A percentile compares a stretch with the other conserved stretches of the same genome.
These are phyloP conservation scores for Perithous albicinctus DNA, from an alignment of 2,888 invertebrate genomes.

Conservation along the genomic window DNA sequence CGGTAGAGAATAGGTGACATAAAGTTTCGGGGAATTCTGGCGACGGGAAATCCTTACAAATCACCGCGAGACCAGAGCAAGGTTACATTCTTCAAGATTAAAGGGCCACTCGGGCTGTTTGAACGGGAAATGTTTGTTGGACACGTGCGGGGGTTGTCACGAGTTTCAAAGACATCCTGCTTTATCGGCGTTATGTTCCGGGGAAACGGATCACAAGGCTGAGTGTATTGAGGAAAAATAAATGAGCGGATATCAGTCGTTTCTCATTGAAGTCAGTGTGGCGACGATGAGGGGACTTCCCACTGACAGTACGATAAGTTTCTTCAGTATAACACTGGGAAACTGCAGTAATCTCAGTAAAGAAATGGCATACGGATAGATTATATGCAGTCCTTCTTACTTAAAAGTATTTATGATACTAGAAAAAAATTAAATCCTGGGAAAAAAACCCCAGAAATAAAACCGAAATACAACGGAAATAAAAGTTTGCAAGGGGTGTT, in stretches of 20 bases:
- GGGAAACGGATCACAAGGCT: not conserved
- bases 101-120: slow-evolving; percentile 18
- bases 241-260: slow-evolving; percentile 8
- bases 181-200: not conserved
- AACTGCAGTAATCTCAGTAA: too few species aligned
- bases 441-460: too few species aligned
- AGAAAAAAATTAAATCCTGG: too few species aligned
- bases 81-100: slow-evolving; percentile 54
- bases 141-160: not conserved
- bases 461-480: too few species aligned
- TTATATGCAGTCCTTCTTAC: too few species aligned
- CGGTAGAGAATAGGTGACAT: slow-evolving; percentile 13
- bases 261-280: not conserved
- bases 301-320: not conserved
- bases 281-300: not conserved
- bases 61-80: slow-evolving; percentile 13
- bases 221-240: not conserved
- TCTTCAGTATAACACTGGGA: not conserved
- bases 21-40: slow-evolving; percentile 42
- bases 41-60: slow-evolving; percentile 57
- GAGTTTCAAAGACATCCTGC: not conserved
- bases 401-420: too few species aligned
- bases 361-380: too few species aligned
- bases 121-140: not conserved
- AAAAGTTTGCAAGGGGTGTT: too few species aligned